A percentile compares a stretch with the other conserved stretches of the same genome.
These are phyloP conservation scores for Porites cylindrica DNA, from an alignment of 92 coral and sea anemone species.

Conservation along the genomic window DNA sequence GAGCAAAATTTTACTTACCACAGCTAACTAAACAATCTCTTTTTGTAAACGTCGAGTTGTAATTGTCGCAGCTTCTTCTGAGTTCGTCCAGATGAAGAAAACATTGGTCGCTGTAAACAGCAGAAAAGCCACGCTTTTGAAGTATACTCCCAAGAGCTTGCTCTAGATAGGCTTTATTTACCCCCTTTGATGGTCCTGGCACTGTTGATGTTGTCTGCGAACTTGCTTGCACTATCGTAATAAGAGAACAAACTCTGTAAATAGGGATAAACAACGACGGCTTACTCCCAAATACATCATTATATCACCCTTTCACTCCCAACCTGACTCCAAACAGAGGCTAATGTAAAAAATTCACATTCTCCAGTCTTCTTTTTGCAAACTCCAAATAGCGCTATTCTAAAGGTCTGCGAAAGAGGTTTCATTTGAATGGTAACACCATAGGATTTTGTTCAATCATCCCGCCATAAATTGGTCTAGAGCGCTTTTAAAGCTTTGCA, in stretches of 20 bases:
- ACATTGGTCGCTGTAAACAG: slow-evolving; percentile 8
- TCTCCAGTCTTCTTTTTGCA: too few relatives aligned
- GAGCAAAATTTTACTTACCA: not conserved
- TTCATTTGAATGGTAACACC: too few relatives aligned
- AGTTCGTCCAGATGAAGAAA: slow-evolving; percentile 18
- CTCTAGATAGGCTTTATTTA: slow-evolving; percentile 19
- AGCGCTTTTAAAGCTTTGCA: too few relatives aligned
- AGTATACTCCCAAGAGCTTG: slow-evolving; percentile 1
- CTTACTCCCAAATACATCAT: too few relatives aligned
- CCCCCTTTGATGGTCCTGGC: slow-evolving; percentile 12
- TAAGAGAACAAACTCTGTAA: not conserved
- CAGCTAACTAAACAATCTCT: slow-evolving; percentile 26
- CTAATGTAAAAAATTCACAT: too few relatives aligned
- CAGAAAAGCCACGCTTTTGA: slow-evolving; percentile 32
- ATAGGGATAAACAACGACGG: too few relatives aligned
- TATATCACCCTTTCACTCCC: too few relatives aligned
- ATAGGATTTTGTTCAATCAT: too few relatives aligned
- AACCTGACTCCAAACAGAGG: too few relatives aligned
- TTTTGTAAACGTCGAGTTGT: slow-evolving; percentile 24
- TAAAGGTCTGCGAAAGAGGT: too few relatives aligned
- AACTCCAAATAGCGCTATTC: too few relatives aligned
- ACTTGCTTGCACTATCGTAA: not conserved
- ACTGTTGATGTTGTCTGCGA: not conserved
- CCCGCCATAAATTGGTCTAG: too few relatives aligned
- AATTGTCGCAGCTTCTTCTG: slow-evolving; percentile 12